These are phyloP conservation scores for Pteromalus puparum DNA, from an alignment of 1,140 invertebrate genomes.

Conservation along the genomic window DNA sequence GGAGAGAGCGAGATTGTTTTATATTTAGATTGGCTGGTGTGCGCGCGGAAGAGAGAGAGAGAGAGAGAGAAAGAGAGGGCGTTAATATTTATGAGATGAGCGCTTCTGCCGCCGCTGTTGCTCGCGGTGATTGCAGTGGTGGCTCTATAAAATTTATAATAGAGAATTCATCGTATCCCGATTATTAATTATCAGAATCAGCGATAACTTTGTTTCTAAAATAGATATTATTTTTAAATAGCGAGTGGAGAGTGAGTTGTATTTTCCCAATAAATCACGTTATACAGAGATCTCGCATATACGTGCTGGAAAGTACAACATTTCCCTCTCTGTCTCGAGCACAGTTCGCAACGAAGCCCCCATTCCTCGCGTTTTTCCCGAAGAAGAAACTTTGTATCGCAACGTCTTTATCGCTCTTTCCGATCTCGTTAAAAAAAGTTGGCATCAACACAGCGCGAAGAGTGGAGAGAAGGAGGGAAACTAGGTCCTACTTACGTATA, in stretches of 20 bases:
- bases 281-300: background rate
- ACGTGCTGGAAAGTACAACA: background rate
- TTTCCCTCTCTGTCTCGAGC: too few species aligned
- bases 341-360: too few species aligned
- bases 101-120: background rate
- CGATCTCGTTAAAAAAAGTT: background rate
- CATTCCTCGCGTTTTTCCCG: too few species aligned
- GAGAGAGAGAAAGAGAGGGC: background rate
- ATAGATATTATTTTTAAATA: too few species aligned
- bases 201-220: too few species aligned
- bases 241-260: background rate
- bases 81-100: background rate
- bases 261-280: background rate
- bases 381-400: background rate
- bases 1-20: background rate
- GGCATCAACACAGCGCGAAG: background rate
- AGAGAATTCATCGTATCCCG: background rate
- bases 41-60: background rate
- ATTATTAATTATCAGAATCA: background rate
- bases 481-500: background rate
- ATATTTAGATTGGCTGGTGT: slow-evolving; percentile 5
- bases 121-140: background rate
- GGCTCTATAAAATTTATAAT: background rate
- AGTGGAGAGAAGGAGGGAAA: background rate
- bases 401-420: too few species aligned